Conservation (phyloP, 2,113 vertebrate genomes). For the Loxodonta africana region DNA sequence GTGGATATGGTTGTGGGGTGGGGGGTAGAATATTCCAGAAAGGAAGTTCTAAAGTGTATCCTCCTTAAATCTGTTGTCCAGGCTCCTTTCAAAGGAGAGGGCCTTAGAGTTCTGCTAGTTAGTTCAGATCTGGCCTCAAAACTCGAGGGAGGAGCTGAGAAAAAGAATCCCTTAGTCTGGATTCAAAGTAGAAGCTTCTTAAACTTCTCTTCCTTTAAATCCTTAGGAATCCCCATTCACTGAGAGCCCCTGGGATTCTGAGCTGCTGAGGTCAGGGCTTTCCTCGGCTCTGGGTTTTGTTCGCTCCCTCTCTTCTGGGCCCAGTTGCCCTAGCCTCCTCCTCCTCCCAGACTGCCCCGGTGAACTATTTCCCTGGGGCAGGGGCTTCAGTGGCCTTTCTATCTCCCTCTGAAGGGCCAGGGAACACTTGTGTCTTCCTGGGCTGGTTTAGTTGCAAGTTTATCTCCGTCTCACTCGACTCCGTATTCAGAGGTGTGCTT, state of each 20-base stretch:
- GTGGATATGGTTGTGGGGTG: not conserved
- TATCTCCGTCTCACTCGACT: not conserved
- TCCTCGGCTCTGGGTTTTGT: slow-evolving; percentile 78
- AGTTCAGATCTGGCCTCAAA: slow-evolving; percentile 67
- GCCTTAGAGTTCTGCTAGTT: slow-evolving; percentile 58
- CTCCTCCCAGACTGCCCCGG: slow-evolving; percentile 49
- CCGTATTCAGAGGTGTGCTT: not conserved
- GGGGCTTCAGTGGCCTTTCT: not conserved
- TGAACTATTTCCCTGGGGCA: slow-evolving; percentile 38
- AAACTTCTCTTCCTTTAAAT: slow-evolving; percentile 78
- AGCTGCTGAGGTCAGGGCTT: slow-evolving; percentile 74
- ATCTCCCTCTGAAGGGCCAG: not conserved
- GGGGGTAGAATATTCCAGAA: not conserved
- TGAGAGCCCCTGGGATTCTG: slow-evolving; percentile 78
- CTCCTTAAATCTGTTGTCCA: slow-evolving; percentile 37
- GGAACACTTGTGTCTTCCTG: not conserved
- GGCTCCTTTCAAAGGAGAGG: slow-evolving; percentile 64
- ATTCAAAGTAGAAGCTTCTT: slow-evolving; percentile 77
- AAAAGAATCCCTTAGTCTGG: slow-evolving; percentile 61
- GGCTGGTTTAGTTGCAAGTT: not conserved
- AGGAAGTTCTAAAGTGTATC: not conserved
- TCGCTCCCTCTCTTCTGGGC: slow-evolving; percentile 53
- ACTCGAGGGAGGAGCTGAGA: slow-evolving; percentile 73
- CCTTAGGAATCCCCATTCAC: slow-evolving; percentile 82
- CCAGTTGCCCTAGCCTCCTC: slow-evolving; percentile 41